phyloP scores from a whole-genome alignment of 2,113 vertebrate species.

The Psephotus haematonotus region DNA sequence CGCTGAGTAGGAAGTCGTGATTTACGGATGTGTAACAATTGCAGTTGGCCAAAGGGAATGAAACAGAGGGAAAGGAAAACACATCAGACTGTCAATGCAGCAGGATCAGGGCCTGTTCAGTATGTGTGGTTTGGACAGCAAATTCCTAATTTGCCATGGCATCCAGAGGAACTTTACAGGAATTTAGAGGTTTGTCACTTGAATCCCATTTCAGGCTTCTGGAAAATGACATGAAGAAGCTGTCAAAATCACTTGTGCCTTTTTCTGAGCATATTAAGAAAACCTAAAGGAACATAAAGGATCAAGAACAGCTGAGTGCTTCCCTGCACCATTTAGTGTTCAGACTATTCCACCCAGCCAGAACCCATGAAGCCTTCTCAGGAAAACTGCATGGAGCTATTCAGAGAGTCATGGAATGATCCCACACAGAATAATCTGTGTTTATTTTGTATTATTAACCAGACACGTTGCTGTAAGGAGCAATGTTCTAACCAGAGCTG shows the following conservation, averaged over 20 bases:
- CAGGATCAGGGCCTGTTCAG: neutral
- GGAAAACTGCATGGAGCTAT: neutral
- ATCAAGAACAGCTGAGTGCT: neutral
- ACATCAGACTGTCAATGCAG: neutral
- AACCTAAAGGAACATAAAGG: neutral
- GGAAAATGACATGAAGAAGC: neutral
- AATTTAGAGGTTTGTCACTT: slow-evolving; percentile 13
- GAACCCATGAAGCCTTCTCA: neutral
- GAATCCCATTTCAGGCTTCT: slow-evolving; percentile 2
- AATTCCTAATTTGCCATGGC: slow-evolving; percentile 9
- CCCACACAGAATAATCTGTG: neutral
- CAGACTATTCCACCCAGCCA: neutral
- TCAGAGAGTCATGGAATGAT: neutral
- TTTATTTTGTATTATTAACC: neutral
- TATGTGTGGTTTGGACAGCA: neutral
- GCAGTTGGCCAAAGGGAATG: neutral
- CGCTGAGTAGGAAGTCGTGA: neutral
- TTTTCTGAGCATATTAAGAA: neutral
- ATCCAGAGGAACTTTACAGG: neutral
- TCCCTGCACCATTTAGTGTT: neutral
- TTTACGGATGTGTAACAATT: neutral
- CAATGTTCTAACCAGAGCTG: neutral
- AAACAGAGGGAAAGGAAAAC: slow-evolving; percentile 22
- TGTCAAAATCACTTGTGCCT: neutral
- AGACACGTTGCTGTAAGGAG: neutral